Evolutionary conservation across 1,140 invertebrate species (phyloP).

Genomic region (Leptoteleia sp.): DNA sequence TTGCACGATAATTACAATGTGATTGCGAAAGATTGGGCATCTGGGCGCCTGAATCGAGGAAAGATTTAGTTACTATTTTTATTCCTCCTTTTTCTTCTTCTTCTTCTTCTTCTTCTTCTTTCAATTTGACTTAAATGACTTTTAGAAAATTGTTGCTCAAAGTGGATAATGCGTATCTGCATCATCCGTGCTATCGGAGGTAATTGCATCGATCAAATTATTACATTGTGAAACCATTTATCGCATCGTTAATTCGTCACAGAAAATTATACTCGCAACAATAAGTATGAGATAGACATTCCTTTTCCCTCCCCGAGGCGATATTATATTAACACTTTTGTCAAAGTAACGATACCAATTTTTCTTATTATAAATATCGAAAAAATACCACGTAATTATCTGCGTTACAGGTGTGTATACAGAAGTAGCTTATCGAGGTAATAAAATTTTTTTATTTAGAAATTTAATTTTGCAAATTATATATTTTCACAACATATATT

Average conservation of each 20-base stretch:
- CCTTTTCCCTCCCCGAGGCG: constrained; percentile 3
- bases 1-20: constrained; percentile 33
- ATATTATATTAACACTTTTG: constrained; percentile 39
- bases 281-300: constrained; percentile 39
- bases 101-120: no score
- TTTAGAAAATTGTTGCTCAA: constrained; percentile 53
- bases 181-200: constrained; percentile 32
- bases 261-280: constrained; percentile 56
- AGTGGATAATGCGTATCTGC: constrained; percentile 49
- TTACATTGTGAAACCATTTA: constrained; percentile 64
- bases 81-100: neutral
- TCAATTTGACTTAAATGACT: constrained; percentile 39
- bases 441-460: no score
- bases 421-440: no score
- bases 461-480: no score
- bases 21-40: constrained; percentile 29
- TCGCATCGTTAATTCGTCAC: constrained; percentile 62
- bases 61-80: constrained; percentile 63
- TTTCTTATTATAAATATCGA: neutral
- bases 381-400: no score
- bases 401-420: no score
- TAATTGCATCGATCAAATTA: constrained; percentile 54
- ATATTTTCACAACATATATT: no score
- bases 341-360: constrained; percentile 20
- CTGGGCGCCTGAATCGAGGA: constrained; percentile 29